These are phyloP conservation scores for Oscheius sp. DNA, from an alignment of 1,140 invertebrate genomes.

Conservation along the genomic window DNA sequence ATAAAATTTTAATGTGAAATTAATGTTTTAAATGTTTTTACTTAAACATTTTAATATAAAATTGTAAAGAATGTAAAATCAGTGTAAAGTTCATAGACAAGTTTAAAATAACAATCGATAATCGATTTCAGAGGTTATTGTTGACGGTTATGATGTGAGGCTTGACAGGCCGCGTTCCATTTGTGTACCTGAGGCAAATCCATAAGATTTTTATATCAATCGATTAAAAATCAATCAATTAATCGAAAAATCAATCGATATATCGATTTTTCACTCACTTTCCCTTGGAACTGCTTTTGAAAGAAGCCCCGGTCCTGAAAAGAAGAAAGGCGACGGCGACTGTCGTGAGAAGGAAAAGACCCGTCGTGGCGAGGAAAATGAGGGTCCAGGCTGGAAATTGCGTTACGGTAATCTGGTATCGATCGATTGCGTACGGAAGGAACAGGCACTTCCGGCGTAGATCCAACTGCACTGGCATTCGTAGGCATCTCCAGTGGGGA, in stretches of 20 bases:
- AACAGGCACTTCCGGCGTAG: background rate
- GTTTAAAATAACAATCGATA: background rate
- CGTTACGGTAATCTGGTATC: background rate
- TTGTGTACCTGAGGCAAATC: background rate
- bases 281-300: background rate
- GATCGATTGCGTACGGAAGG: background rate
- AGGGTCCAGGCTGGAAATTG: background rate
- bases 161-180: background rate
- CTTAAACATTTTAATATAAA: no score
- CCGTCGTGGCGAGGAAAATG: background rate
- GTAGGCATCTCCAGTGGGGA: background rate
- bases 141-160: constrained; percentile 3
- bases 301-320: background rate
- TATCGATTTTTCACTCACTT: no score
- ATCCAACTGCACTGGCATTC: background rate
- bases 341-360: background rate
- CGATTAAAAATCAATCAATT: background rate
- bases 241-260: background rate
- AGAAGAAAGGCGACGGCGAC: background rate
- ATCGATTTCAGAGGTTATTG: background rate
- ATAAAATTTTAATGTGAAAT: no score
- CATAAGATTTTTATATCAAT: background rate
- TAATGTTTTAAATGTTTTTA: no score
- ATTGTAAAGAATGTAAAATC: no score
- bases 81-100: no score